Percentiles rank a stretch among this genome's conserved stretches.
Conservation (phyloP, 2,113 vertebrate genomes). For the Rattus rattus region DNA sequence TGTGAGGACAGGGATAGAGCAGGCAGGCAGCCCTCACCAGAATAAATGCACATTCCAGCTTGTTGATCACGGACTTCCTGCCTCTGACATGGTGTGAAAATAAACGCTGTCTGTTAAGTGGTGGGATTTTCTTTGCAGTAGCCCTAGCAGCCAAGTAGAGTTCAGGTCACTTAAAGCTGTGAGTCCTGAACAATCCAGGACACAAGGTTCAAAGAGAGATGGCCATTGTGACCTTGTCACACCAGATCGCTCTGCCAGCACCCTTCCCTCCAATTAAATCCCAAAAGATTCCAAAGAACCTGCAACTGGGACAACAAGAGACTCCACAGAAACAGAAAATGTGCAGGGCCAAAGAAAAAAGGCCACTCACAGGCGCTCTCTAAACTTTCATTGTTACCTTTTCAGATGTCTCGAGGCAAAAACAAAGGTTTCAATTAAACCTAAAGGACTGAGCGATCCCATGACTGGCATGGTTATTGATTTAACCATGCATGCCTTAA, state of each 20-base stretch:
- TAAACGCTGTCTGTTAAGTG: neutral
- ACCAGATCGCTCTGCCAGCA: neutral
- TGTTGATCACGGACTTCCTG: neutral
- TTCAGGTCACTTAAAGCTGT: neutral
- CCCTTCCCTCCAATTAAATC: constrained; percentile 22
- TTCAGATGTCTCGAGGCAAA: constrained; percentile 71
- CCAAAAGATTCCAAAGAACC: constrained; percentile 29
- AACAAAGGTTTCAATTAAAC: constrained; percentile 68
- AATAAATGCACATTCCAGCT: neutral
- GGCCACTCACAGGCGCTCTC: neutral
- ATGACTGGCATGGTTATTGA: constrained; percentile 59
- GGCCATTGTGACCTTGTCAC: neutral
- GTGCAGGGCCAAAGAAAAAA: neutral
- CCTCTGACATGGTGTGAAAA: neutral
- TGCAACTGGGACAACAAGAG: neutral
- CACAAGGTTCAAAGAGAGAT: neutral
- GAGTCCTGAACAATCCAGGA: neutral
- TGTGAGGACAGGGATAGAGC: neutral
- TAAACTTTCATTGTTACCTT: constrained; percentile 63
- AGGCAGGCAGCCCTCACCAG: neutral
- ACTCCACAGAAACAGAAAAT: neutral
- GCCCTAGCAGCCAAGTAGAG: neutral
- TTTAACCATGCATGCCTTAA: constrained; percentile 55
- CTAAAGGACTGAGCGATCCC: constrained; percentile 42
- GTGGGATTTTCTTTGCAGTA: neutral